Conservation (phyloP, 2,888 invertebrate genomes). For the Toxonevra muliebris region DNA sequence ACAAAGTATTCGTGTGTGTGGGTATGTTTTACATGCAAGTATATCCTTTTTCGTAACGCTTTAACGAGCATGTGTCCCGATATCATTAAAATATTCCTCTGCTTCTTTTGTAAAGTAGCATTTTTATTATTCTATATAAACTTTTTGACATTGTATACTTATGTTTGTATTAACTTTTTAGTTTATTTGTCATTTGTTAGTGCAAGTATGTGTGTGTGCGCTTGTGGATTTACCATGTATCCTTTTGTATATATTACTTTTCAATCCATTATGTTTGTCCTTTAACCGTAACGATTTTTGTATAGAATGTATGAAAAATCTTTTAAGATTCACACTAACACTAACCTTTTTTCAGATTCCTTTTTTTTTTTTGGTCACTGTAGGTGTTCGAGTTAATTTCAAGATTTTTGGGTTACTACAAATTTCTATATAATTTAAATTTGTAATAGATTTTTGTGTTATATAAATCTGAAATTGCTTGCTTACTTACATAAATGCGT, state of each 20-base stretch:
- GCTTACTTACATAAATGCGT: no score
- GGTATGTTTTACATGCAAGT: conserved; percentile 7
- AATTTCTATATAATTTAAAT: no score
- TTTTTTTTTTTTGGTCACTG: no score
- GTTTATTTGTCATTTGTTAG: neutral
- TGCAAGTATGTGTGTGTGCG: neutral
- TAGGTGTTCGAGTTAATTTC: no score
- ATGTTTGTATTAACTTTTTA: no score
- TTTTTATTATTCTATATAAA: neutral
- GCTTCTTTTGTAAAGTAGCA: conserved; percentile 3
- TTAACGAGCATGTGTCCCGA: neutral
- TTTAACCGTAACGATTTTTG: conserved; percentile 51
- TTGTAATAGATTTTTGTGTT: no score
- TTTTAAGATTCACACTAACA: no score
- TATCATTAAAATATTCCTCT: neutral
- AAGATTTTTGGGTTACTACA: no score
- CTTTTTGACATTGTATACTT: conserved; percentile 26
- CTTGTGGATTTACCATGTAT: neutral
- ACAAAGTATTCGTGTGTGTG: conserved; percentile 8
- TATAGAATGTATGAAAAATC: no score
- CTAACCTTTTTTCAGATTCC: no score
- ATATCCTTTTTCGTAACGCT: neutral
- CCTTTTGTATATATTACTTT: conserved; percentile 43
- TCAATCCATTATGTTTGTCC: conserved; percentile 52
- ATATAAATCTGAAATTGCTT: no score